Evolutionary conservation across 2,797 vertebrate species (phyloP).

Genomic region (Lepus oiostolus): DNA sequence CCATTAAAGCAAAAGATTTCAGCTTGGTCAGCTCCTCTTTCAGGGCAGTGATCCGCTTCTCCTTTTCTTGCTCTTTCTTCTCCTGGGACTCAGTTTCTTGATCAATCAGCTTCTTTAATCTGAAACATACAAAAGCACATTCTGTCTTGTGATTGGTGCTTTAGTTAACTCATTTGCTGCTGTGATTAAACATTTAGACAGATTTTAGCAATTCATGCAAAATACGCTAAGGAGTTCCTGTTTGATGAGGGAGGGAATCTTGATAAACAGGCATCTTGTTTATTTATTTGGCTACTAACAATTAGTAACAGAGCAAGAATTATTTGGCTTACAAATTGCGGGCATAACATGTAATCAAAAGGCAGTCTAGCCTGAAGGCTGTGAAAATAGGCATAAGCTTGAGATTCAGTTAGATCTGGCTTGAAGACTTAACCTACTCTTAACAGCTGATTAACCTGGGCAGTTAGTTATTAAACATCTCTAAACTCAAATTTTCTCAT

Average conservation of each 20-base stretch:
- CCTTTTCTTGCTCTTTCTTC: constrained; percentile 94
- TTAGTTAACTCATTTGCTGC: constrained; percentile 60
- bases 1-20: constrained; percentile 97
- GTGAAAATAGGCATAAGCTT: constrained; percentile 37
- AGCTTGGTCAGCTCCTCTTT: constrained; percentile 97
- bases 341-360: constrained; percentile 4
- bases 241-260: constrained; percentile 39
- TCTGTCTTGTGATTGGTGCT: constrained; percentile 78
- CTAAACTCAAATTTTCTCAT: constrained; percentile 3
- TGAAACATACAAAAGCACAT: constrained; percentile 86
- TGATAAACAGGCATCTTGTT: constrained; percentile 26
- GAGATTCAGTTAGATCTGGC: constrained; percentile 27
- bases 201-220: neutral
- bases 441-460: constrained; percentile 12
- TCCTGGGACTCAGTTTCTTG: constrained; percentile 94
- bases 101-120: constrained; percentile 96
- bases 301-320: constrained; percentile 33
- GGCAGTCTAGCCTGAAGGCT: neutral
- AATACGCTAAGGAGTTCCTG: constrained; percentile 39
- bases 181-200: constrained; percentile 51
- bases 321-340: constrained; percentile 62
- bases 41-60: constrained; percentile 91
- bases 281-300: constrained; percentile 21
- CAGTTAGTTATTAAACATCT: constrained; percentile 27
- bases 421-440: constrained; percentile 12